Evolutionary conservation across 2,113 vertebrate species (phyloP), one percentile per base, ranked within the genome.

Genomic region (Meles meles): DNA sequence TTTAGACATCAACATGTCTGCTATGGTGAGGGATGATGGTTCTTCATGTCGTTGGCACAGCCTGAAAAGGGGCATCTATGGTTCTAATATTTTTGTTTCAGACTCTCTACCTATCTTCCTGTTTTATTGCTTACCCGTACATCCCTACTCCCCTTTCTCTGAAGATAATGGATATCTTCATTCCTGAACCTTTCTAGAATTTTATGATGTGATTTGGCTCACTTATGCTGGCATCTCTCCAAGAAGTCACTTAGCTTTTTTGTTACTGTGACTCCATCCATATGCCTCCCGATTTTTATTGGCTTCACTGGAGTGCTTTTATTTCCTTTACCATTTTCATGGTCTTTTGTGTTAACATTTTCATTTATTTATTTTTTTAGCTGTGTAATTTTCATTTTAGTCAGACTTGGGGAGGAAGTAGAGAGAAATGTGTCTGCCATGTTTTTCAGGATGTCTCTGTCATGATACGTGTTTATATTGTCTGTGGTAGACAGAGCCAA

Each of bases 181-280:
- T 76, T 90, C 5, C 20, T 52, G 61, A 72, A 7, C 7, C 37
- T 76, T 90, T 87, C 84, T 82, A 18, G 67, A 86, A 27, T 88
- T 77, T 93, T 93, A 89, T 89, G 55, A 71, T 34, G 47, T 72
- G n/a, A 93, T 9, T 81, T 63, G 37, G 25, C 47, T 89, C 84
- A 42, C 23, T 71, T 82, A 88, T 63, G 39, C 7, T 88, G 89
- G 49, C 39, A 89, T 59, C 34, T 94, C 9, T 91, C n/a, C 87
- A 96, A 79, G 74, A 96, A 96, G 65, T 72, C 87, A 89, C 89
- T 94, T 93, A 92, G 37, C n/a, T 84, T 89, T 89, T 77, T 31
- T 96, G 55, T 88, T 96, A 61, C 44, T 47, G 6, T 88, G 86
- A 63, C 81, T 82, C 29, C 42, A 81, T 37, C 65, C 69, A 74